Percentiles rank a stretch among this genome's conserved stretches.
Conservation (phyloP, 2,113 vertebrate species). For the Holacanthus passer region DNA sequence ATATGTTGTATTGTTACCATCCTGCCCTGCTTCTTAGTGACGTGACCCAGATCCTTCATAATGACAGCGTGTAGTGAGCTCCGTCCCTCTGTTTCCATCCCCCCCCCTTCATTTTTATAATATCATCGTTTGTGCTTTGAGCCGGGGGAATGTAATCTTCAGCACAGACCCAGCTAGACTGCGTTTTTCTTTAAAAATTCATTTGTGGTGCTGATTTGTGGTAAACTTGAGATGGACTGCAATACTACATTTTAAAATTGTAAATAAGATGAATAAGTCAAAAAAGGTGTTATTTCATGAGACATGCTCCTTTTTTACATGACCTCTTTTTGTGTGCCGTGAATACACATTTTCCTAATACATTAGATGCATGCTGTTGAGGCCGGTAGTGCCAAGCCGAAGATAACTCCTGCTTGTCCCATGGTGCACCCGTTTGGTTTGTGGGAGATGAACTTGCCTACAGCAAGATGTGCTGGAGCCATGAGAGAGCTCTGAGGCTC, state of each 20-base stretch:
- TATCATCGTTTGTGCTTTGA: slow-evolving; percentile 28
- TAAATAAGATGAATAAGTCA: neutral
- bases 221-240: neutral
- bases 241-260: neutral
- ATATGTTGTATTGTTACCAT: slow-evolving; percentile 39
- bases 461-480: slow-evolving; percentile 62
- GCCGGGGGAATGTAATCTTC: slow-evolving; percentile 15
- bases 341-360: slow-evolving; percentile 19
- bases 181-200: slow-evolving; percentile 19
- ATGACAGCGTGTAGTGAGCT: slow-evolving; percentile 43
- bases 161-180: neutral
- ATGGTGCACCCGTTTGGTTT: slow-evolving; percentile 48
- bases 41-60: slow-evolving; percentile 72
- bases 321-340: slow-evolving; percentile 11
- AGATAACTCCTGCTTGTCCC: slow-evolving; percentile 46
- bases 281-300: neutral
- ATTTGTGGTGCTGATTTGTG: neutral
- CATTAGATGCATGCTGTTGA: neutral
- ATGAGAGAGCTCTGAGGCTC: slow-evolving; percentile 58
- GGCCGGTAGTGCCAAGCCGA: slow-evolving; percentile 18
- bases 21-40: slow-evolving; percentile 56
- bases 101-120: slow-evolving; percentile 35
- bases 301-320: neutral
- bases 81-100: slow-evolving; percentile 24
- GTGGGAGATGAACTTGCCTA: slow-evolving; percentile 62